phyloP scores from a whole-genome alignment of 2,888 invertebrate species.

The Gastracanthus pulcherrimus region DNA sequence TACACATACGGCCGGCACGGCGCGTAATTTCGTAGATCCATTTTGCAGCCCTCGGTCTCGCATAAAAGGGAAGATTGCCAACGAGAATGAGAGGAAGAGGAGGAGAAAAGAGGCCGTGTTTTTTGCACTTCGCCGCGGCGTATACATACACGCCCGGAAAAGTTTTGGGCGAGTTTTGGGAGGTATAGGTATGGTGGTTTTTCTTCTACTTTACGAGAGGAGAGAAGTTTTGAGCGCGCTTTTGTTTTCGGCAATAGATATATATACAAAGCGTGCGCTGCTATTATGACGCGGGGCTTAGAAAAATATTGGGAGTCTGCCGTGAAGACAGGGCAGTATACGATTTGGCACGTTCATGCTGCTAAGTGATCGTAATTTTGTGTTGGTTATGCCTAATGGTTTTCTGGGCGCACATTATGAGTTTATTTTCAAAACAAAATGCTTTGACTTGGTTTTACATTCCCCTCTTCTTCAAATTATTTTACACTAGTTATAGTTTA shows the following conservation, averaged over 20 bases:
- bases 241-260: background rate
- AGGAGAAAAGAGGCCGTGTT: background rate
- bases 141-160: background rate
- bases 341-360: background rate
- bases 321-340: background rate
- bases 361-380: background rate
- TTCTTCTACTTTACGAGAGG: background rate
- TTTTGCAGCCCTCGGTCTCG: background rate
- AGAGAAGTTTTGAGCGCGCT: background rate
- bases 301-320: background rate
- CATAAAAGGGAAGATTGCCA: constrained; percentile 22
- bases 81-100: background rate
- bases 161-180: background rate
- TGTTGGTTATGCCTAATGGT: background rate
- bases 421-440: no score
- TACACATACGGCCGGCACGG: background rate
- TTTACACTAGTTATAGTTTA: no score
- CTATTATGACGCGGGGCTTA: background rate
- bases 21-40: constrained; percentile 1
- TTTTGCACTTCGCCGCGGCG: background rate
- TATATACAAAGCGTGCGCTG: background rate
- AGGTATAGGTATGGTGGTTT: background rate
- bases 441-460: no score
- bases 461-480: no score
- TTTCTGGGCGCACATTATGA: no score